Base-by-base conservation (phyloP, 2,797 vertebrate species). In the Allenopithecus nigroviridis region DNA sequence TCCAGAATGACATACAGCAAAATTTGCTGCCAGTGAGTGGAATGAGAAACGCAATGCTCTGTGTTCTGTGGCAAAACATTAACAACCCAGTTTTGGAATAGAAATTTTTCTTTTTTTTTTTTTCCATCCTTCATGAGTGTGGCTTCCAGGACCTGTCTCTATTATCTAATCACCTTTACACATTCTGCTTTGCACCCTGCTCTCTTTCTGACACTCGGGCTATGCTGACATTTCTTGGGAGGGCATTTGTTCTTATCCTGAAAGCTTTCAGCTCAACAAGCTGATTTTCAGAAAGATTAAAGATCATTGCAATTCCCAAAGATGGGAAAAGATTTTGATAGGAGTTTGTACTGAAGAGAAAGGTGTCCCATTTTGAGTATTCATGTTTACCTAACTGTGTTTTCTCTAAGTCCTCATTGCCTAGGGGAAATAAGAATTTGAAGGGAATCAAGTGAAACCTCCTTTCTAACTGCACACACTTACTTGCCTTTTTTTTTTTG, bases 1-100 rank as follows among this genome's bases (percentile, higher is more conserved):
- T 97, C 76, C 92, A 98, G 95, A 98, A 96, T 98, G 97, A 96
- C 92, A 98, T 9, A 50, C 11, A 95, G 94, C 30, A 87, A 98
- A 97, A 98, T 88, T 91, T 22, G 1, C 74, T 95, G 24, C 84
- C 80, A 94, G 95, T 74, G 85, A 72, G 22, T 53, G 74, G 89
- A 97, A 93, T 96, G 24, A 80, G 70, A 94, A 75, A 39, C 55
- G 94, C 0, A 2, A 0, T 17, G 28, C 78, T 93, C 36, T 74
- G 24, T 85, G 92, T 43, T 97, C 33, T 94, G 36, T 84, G 26
- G 48, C 57, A 78, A n/a, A 97, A 86, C 5, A 85, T 91, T 94
- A 95, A 95, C 41, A 68, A 48, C 12, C 48, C 21, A 72, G 2
- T 28, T 75, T 48, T 64, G 22, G 41, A 89, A 76, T 0, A 83